Evolutionary conservation across 2,797 vertebrate genomes (phyloP).

Genomic region (Sebastiscus tertius): DNA sequence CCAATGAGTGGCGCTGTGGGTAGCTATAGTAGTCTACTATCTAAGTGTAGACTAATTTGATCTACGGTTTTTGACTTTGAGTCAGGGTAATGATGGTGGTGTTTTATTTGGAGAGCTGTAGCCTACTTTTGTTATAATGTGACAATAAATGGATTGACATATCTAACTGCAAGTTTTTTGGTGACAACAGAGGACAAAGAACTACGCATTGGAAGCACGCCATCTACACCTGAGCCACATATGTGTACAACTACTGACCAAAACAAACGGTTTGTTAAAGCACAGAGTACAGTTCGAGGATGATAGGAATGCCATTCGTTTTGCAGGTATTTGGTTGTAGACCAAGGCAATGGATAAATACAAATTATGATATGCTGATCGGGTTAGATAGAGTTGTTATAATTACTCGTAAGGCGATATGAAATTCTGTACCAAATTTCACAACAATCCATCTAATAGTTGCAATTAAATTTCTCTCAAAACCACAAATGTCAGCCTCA

Average conservation of each 20-base stretch:
- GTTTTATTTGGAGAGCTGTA: neutral
- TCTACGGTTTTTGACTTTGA: neutral
- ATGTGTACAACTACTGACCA: neutral
- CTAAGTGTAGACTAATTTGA: no score
- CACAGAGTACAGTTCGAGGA: neutral
- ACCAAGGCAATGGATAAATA: neutral
- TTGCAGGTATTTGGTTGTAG: neutral
- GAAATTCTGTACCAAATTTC: neutral
- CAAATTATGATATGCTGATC: neutral
- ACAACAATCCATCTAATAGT: neutral
- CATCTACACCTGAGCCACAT: neutral
- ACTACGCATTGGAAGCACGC: neutral
- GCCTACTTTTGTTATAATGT: neutral
- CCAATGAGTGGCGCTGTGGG: no score
- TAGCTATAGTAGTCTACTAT: no score
- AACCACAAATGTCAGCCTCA: neutral
- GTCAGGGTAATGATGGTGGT: neutral
- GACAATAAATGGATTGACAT: neutral
- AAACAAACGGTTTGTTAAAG: neutral
- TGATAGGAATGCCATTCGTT: neutral
- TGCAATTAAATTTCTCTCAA: neutral
- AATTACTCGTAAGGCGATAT: neutral
- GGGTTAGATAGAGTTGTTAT: neutral
- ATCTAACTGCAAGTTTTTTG: neutral
- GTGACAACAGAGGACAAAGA: neutral